phyloP scores from a whole-genome alignment of 2,888 invertebrate genomes.

The Willowsia nigromaculata region DNA sequence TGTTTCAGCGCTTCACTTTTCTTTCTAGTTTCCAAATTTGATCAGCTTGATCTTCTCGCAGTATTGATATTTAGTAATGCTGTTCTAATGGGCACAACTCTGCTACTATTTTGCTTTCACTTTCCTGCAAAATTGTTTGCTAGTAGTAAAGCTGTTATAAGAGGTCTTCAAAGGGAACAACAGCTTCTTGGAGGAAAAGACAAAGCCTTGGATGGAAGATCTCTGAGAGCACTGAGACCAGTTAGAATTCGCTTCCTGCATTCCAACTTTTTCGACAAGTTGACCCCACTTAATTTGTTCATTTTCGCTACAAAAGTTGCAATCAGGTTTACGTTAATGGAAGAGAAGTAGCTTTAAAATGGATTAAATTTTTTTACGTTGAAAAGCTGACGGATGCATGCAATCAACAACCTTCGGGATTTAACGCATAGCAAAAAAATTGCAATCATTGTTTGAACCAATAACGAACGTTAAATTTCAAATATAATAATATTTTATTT shows the following conservation, averaged over 20 bases:
- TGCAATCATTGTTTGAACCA: too few relatives aligned
- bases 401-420: too few relatives aligned
- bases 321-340: not conserved
- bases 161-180: not conserved
- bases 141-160: not conserved
- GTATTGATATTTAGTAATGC: not conserved
- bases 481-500: too few relatives aligned
- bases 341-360: not conserved
- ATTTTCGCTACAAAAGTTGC: not conserved
- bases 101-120: slow-evolving; percentile 8
- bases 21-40: not conserved
- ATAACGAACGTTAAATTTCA: too few relatives aligned
- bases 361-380: too few relatives aligned
- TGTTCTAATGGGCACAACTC: not conserved
- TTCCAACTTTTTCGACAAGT: slow-evolving; percentile 1
- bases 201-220: not conserved
- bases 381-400: too few relatives aligned
- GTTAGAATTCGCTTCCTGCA: not conserved
- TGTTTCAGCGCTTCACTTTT: not conserved
- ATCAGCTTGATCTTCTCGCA: not conserved
- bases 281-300: not conserved
- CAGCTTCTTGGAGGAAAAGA: too few relatives aligned
- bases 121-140: not conserved
- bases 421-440: too few relatives aligned
- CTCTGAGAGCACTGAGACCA: not conserved